Evolutionary conservation across 2,113 vertebrate genomes (phyloP).

Genomic region (zebrafish (Danio rerio)): DNA sequence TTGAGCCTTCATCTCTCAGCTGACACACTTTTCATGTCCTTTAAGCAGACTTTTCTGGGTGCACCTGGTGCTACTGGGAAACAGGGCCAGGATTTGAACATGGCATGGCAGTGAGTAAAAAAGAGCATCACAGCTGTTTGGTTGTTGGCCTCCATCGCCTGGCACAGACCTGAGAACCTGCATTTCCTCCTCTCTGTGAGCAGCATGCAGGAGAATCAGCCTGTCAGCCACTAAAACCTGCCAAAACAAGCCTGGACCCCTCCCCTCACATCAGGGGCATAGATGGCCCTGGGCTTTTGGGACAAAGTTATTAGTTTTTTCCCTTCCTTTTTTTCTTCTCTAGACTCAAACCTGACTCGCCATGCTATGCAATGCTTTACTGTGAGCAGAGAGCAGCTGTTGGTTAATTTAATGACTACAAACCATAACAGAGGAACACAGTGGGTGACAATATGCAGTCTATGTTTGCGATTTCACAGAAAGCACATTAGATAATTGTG

Average conservation of each 20-base stretch:
- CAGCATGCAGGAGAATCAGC: conserved; percentile 60
- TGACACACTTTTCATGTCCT: conserved; percentile 41
- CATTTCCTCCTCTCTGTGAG: conserved; percentile 55
- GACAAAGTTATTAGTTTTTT: background rate
- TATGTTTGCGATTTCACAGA: background rate
- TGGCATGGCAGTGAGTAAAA: conserved; percentile 66
- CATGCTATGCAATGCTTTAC: background rate
- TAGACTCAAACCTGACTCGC: background rate
- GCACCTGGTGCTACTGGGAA: conserved; percentile 75
- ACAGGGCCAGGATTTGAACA: conserved; percentile 61
- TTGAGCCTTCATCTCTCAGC: conserved; percentile 7
- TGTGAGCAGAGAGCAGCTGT: background rate
- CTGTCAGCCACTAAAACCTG: conserved; percentile 62
- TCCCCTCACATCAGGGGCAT: conserved; percentile 20
- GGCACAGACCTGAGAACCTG: conserved; percentile 61
- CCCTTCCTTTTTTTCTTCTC: too few relatives aligned
- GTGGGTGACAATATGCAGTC: background rate
- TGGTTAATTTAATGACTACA: background rate
- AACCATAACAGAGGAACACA: background rate
- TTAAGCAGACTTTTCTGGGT: conserved; percentile 69
- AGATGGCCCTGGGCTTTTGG: conserved; percentile 17
- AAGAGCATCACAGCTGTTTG: conserved; percentile 78
- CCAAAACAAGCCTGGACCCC: conserved; percentile 64
- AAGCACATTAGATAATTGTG: background rate
- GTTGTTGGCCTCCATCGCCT: conserved; percentile 68